phyloP scores from a whole-genome alignment of 2,113 vertebrate species.

The Chaetorhynchus papuensis region DNA sequence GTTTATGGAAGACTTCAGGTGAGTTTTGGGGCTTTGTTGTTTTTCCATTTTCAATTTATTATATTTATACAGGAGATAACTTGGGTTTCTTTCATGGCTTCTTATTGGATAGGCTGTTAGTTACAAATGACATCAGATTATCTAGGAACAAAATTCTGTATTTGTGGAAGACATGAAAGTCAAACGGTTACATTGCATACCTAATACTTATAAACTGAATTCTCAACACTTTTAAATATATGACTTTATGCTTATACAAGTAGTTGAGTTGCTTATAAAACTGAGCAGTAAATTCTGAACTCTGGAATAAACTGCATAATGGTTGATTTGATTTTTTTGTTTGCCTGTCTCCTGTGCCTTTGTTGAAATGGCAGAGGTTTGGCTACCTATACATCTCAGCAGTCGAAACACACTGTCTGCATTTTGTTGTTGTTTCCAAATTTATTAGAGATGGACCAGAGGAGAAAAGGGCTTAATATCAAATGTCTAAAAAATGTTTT shows the following conservation, averaged over 20 bases:
- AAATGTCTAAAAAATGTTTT: neutral
- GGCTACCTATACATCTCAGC: neutral
- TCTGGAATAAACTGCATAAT: neutral
- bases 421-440: neutral
- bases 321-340: neutral
- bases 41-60: neutral
- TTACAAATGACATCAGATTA: neutral
- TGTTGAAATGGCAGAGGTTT: neutral
- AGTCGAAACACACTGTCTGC: neutral
- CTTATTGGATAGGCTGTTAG: neutral
- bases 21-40: conserved; percentile 53
- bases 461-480: neutral
- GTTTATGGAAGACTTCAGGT: conserved; percentile 88
- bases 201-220: neutral
- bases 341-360: neutral
- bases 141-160: neutral
- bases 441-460: neutral
- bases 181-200: neutral
- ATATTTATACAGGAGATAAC: neutral
- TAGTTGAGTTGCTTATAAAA: neutral
- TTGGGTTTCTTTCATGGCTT: neutral
- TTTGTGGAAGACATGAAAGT: neutral
- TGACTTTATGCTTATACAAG: neutral
- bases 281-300: neutral
- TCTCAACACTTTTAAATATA: neutral